Conservation (phyloP, 2,888 invertebrate species). For the Agonopterix heracliana region DNA sequence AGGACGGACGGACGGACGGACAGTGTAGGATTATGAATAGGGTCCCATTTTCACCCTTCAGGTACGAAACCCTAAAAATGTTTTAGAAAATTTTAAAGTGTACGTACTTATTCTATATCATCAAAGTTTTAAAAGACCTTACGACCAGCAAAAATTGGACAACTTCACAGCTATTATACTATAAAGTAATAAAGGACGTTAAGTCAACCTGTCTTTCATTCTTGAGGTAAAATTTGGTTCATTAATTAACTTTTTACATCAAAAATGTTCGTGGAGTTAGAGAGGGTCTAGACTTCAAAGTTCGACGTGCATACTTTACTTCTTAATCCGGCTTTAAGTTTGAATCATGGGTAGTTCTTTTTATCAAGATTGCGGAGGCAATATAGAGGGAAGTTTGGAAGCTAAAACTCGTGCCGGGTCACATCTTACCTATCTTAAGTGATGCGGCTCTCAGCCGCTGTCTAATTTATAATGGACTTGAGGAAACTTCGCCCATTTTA, state of each 20-base stretch:
- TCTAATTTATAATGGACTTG: conserved; percentile 77
- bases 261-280: conserved; percentile 20
- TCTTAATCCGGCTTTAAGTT: conserved; percentile 62
- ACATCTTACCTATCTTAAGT: conserved; percentile 75
- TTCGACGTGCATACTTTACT: conserved; percentile 45
- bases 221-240: conserved; percentile 8
- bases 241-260: conserved; percentile 8
- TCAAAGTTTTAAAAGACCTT: too few relatives aligned
- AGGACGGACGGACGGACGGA: too few relatives aligned
- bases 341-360: conserved; percentile 70
- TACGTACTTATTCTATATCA: too few relatives aligned
- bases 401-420: conserved; percentile 68
- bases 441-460: conserved; percentile 71
- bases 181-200: too few relatives aligned
- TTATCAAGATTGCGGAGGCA: conserved; percentile 68
- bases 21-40: too few relatives aligned
- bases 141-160: too few relatives aligned
- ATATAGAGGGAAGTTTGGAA: conserved; percentile 65
- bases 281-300: conserved; percentile 37
- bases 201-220: too few relatives aligned
- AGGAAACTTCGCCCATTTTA: conserved; percentile 75
- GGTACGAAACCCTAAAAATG: too few relatives aligned
- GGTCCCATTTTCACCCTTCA: too few relatives aligned
- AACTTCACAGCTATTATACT: too few relatives aligned
- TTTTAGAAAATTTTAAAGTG: too few relatives aligned